Percentiles rank a stretch among this genome's conserved stretches.
These are phyloP conservation scores for Copidosoma aretas DNA, from an alignment of 2,888 invertebrate species.

Conservation along the genomic window DNA sequence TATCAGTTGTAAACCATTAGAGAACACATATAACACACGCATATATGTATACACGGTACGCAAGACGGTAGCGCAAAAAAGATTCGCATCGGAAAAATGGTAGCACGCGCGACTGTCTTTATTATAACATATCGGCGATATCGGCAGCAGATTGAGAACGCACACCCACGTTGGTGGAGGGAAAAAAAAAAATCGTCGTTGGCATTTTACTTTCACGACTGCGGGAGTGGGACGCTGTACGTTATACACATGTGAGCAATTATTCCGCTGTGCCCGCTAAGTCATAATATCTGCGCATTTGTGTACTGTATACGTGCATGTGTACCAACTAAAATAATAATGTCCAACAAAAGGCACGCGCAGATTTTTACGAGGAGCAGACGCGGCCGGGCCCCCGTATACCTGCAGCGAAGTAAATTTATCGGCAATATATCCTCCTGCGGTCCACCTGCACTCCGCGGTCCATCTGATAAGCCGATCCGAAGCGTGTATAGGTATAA, in stretches of 20 bases:
- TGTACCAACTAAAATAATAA: neutral
- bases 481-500: too few species aligned
- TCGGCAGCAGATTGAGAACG: neutral
- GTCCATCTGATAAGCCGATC: conserved; percentile 33
- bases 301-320: too few species aligned
- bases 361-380: neutral
- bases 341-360: too few species aligned
- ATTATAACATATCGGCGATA: neutral
- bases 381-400: neutral
- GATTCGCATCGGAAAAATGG: neutral
- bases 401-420: conserved; percentile 8
- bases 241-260: neutral
- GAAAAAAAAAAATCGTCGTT: conserved; percentile 6
- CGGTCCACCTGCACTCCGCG: too few species aligned
- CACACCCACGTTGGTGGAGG: neutral
- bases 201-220: conserved; percentile 4
- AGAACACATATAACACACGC: neutral
- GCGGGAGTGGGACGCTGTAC: neutral
- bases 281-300: too few species aligned
- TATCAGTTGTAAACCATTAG: too few species aligned
- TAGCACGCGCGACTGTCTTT: neutral
- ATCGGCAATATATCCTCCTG: conserved; percentile 23
- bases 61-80: neutral
- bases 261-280: conserved; percentile 12
- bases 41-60: conserved; percentile 2